A percentile compares a stretch with the other conserved stretches of the same genome.
Conservation (phyloP, 2,113 vertebrate species). For the Piliocolobus tephrosceles region DNA sequence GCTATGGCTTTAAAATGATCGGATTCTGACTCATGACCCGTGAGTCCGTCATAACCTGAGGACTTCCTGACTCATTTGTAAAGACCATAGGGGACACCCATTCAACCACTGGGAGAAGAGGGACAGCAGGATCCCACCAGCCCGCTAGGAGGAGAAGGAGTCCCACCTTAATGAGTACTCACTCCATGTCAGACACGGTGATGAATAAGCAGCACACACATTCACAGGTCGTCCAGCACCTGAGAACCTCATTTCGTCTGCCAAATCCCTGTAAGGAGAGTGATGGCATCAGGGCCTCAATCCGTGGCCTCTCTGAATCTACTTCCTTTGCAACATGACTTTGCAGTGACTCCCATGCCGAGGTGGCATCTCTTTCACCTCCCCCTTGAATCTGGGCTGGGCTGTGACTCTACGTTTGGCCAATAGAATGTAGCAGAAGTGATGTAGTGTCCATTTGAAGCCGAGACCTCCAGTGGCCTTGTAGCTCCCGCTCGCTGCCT, state of each 20-base stretch:
- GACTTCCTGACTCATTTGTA: neutral
- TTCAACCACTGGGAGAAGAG: neutral
- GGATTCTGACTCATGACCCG: neutral
- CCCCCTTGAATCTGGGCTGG: neutral
- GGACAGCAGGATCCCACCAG: too few species aligned
- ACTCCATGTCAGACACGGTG: neutral
- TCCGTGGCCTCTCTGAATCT: neutral
- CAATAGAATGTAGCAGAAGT: neutral
- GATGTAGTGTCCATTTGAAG: too few species aligned
- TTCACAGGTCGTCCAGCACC: neutral
- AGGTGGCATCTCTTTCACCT: neutral
- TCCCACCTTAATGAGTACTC: neutral
- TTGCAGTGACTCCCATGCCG: neutral
- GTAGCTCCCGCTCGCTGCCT: neutral
- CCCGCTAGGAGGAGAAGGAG: neutral
- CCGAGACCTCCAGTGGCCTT: neutral
- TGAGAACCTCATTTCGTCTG: neutral
- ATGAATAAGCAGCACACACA: neutral
- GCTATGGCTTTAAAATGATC: neutral
- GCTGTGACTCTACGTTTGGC: neutral
- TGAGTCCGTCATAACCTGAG: neutral
- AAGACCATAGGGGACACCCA: neutral
- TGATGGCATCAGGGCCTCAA: fast-evolving
- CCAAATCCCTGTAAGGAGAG: neutral
- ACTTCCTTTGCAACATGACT: fast-evolving